Percentiles rank a stretch among this genome's conserved stretches.
Evolutionary conservation across 2,797 vertebrate species (phyloP).

Genomic region (Characodon lateralis): DNA sequence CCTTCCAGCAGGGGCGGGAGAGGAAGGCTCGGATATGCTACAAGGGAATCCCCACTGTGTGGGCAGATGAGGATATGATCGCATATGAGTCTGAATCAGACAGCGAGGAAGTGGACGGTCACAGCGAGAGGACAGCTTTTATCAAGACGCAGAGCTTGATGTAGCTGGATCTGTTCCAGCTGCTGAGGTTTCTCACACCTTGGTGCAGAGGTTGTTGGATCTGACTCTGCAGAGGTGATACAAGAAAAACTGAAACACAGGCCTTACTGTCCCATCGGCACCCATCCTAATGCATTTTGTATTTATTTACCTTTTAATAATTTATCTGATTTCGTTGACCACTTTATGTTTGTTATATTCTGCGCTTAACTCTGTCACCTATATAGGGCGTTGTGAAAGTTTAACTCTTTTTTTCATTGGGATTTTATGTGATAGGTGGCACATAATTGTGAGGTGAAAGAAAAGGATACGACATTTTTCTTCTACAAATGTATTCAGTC

Average conservation of each 20-base stretch:
- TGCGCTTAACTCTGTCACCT: slow-evolving; percentile 23
- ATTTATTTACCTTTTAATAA: slow-evolving; percentile 38
- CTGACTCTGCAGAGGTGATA: slow-evolving; percentile 17
- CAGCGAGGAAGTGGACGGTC: slow-evolving; percentile 86
- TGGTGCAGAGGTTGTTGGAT: background rate
- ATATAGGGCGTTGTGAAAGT: background rate
- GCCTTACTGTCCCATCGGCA: slow-evolving; percentile 54
- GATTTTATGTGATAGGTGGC: background rate
- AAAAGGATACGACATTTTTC: background rate
- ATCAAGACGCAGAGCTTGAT: slow-evolving; percentile 95
- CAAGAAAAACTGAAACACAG: slow-evolving; percentile 10
- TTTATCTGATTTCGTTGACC: slow-evolving; percentile 4
- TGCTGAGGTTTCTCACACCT: slow-evolving; percentile 2
- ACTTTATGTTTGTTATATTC: slow-evolving; percentile 30
- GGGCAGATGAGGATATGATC: slow-evolving; percentile 87
- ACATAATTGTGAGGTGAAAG: background rate
- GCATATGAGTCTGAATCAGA: slow-evolving; percentile 88
- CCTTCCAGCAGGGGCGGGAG: slow-evolving; percentile 74
- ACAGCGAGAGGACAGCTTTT: slow-evolving; percentile 93
- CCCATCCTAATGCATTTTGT: slow-evolving; percentile 20
- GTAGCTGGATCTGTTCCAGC: slow-evolving; percentile 72
- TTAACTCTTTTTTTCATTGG: background rate
- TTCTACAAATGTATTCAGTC: background rate
- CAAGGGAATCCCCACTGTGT: slow-evolving; percentile 93
- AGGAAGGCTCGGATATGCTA: slow-evolving; percentile 88